These are phyloP conservation scores for Hyposoter didymator DNA, from an alignment of 2,888 invertebrate species.

Conservation along the genomic window DNA sequence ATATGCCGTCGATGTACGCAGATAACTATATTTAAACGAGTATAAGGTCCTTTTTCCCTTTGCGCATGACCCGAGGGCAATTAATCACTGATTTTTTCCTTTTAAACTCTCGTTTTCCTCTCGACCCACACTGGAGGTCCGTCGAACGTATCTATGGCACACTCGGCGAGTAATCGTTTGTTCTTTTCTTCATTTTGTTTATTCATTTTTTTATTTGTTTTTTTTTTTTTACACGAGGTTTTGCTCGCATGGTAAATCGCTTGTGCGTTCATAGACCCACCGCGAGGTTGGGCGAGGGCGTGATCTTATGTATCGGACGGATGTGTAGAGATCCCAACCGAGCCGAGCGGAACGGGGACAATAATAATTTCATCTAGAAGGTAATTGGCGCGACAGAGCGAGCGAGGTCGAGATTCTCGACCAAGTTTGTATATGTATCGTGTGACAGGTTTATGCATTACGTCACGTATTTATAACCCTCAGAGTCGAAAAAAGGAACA, in stretches of 20 bases:
- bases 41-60: constrained; percentile 28
- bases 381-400: constrained; percentile 56
- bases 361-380: constrained; percentile 58
- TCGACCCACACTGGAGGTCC: constrained; percentile 48
- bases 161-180: constrained; percentile 9
- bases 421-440: constrained; percentile 24
- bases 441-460: constrained; percentile 37
- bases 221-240: constrained; percentile 11
- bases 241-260: constrained; percentile 23
- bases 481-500: background rate
- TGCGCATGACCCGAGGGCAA: constrained; percentile 25
- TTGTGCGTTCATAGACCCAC: constrained; percentile 40
- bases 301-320: constrained; percentile 41
- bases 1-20: background rate
- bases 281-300: constrained; percentile 43
- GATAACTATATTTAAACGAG: constrained; percentile 33
- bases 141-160: constrained; percentile 55
- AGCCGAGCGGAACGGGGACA: constrained; percentile 55
- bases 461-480: background rate
- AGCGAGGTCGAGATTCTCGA: constrained; percentile 46
- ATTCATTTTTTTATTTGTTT: constrained; percentile 19
- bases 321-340: constrained; percentile 35
- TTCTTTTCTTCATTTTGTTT: constrained; percentile 1
- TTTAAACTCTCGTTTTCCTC: constrained; percentile 35
- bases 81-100: constrained; percentile 46